Evolutionary conservation across 2,797 vertebrate genomes (phyloP).

Genomic region (Ctenopoma multispine): DNA sequence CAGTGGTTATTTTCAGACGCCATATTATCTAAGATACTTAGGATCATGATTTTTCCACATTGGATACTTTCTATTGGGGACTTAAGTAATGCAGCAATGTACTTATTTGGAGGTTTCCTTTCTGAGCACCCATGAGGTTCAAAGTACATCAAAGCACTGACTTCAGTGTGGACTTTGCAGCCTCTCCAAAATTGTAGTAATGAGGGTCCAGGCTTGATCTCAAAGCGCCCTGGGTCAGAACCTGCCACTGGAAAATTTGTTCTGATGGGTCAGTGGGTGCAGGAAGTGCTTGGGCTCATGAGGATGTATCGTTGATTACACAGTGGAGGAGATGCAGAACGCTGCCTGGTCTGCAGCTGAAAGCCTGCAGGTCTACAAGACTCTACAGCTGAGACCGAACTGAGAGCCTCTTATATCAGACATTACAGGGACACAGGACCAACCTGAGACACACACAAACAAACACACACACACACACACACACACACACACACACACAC

Average conservation of each 20-base stretch:
- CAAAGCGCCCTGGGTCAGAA: slow-evolving; percentile 49
- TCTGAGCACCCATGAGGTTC: slow-evolving; percentile 27
- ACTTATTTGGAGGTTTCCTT: slow-evolving; percentile 30
- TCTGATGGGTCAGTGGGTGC: slow-evolving; percentile 54
- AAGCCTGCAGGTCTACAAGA: slow-evolving; percentile 39
- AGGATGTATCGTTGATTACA: slow-evolving; percentile 46
- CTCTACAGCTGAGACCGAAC: slow-evolving; percentile 44
- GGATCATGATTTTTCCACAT: slow-evolving; percentile 13
- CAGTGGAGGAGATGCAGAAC: slow-evolving; percentile 18
- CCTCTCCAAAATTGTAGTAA: slow-evolving; percentile 64
- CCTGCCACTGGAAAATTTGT: slow-evolving; percentile 53
- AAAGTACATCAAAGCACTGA: slow-evolving; percentile 48
- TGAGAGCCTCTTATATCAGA: slow-evolving; percentile 8
- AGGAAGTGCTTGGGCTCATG: slow-evolving; percentile 49
- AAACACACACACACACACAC: no score
- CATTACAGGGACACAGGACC: background rate
- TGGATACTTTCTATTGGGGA: slow-evolving; percentile 4
- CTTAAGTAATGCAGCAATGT: background rate
- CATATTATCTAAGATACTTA: no score
- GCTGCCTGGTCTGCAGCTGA: slow-evolving; percentile 36
- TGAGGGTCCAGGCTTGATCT: slow-evolving; percentile 47
- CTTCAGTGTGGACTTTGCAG: slow-evolving; percentile 41
- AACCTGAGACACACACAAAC: slow-evolving; percentile 29
- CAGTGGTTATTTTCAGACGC: no score
- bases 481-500: no score